A percentile compares a stretch with the other conserved stretches of the same genome.
Evolutionary conservation across 2,888 invertebrate genomes (phyloP).

Genomic region (Drosophila silvestris): DNA sequence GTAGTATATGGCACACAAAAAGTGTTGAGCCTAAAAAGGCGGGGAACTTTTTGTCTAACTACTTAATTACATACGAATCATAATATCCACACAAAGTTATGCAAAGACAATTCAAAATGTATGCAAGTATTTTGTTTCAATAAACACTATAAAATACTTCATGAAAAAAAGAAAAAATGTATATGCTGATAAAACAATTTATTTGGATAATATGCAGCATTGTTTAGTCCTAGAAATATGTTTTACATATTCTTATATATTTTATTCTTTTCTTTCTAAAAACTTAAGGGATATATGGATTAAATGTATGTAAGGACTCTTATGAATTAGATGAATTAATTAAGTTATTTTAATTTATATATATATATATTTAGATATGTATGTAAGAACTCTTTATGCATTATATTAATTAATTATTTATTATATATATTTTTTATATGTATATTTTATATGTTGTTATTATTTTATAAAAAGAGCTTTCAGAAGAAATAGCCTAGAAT

Average conservation of each 20-base stretch:
- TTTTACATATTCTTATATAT: not conserved
- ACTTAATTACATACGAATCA: not conserved
- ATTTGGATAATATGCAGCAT: not conserved
- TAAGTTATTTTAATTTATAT: too few relatives aligned
- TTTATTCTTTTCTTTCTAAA: not conserved
- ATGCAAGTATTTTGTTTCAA: not conserved
- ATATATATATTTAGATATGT: too few relatives aligned
- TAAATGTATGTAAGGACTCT: not conserved
- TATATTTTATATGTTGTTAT: not conserved
- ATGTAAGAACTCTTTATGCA: too few relatives aligned
- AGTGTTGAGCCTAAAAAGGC: not conserved
- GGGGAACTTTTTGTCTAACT: conserved; percentile 9
- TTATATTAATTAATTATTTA: too few relatives aligned
- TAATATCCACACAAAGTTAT: not conserved
- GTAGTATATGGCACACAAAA: not conserved
- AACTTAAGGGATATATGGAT: not conserved
- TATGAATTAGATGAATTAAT: too few relatives aligned
- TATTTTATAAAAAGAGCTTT: not conserved
- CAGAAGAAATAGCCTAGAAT: not conserved
- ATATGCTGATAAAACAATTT: not conserved
- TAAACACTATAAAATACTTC: not conserved
- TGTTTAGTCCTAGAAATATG: not conserved
- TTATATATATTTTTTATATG: not conserved
- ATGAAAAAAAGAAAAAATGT: not conserved
- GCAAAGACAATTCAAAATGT: not conserved